phyloP scores from a whole-genome alignment of 2,888 invertebrate genomes.

The Biston stratarius region DNA sequence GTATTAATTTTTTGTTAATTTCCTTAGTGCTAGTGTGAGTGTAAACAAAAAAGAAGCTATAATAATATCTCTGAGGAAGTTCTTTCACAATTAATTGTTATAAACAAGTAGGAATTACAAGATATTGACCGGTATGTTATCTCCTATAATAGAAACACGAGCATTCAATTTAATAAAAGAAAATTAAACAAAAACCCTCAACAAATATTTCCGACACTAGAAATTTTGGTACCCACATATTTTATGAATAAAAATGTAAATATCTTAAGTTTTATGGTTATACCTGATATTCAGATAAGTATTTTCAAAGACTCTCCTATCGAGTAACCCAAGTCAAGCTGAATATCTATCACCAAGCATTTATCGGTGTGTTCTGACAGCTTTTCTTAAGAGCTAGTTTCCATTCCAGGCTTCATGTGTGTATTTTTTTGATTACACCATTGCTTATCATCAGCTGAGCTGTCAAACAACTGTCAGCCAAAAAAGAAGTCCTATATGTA shows the following conservation, averaged over 20 bases:
- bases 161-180: neutral
- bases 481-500: no score
- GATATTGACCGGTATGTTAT: constrained; percentile 6
- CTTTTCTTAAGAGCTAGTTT: no score
- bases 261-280: no score
- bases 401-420: no score
- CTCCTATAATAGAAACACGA: neutral
- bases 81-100: neutral
- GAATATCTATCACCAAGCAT: no score
- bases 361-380: no score
- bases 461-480: no score
- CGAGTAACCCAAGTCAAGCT: no score
- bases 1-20: constrained; percentile 1
- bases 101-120: neutral
- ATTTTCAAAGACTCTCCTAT: no score
- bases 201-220: neutral
- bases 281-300: no score
- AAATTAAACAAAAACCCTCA: neutral
- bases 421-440: no score
- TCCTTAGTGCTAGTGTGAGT: constrained; percentile 17
- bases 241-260: neutral
- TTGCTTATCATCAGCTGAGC: no score
- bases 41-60: constrained; percentile 5
- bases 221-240: neutral
- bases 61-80: neutral